phyloP scores from a whole-genome alignment of 1,140 invertebrate species.

The Hydropsyche tenuis region DNA sequence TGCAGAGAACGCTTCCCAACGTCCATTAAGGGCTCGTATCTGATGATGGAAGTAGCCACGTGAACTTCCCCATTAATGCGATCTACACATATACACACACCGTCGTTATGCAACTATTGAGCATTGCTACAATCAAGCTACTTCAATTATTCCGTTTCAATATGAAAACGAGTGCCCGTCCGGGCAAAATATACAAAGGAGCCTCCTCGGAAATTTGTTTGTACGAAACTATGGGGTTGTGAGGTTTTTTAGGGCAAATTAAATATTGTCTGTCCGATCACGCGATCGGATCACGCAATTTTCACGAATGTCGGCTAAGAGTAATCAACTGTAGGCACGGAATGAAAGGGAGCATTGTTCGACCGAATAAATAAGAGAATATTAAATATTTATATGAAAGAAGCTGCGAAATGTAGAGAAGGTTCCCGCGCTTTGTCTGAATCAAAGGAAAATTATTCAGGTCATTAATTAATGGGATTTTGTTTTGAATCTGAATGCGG shows the following conservation, averaged over 20 bases:
- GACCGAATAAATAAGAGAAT: background rate
- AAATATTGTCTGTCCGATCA: slow-evolving; percentile 27
- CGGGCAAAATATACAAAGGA: too few relatives aligned
- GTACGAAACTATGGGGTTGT: background rate
- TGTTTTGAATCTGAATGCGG: too few relatives aligned
- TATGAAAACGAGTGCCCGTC: too few relatives aligned
- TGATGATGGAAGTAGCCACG: slow-evolving; percentile 32
- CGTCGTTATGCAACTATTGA: too few relatives aligned
- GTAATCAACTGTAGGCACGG: background rate
- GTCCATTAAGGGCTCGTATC: slow-evolving; percentile 33
- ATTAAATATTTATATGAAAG: background rate
- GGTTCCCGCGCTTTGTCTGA: too few relatives aligned
- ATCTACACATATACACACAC: too few relatives aligned
- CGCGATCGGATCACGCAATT: slow-evolving; percentile 23
- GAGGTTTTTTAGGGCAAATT: background rate
- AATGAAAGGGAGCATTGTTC: slow-evolving; percentile 8
- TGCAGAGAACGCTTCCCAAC: slow-evolving; percentile 29
- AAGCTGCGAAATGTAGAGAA: background rate
- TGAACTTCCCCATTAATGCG: background rate
- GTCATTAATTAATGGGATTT: too few relatives aligned
- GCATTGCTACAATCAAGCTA: too few relatives aligned
- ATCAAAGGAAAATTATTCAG: too few relatives aligned
- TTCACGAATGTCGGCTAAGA: background rate
- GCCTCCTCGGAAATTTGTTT: too few relatives aligned
- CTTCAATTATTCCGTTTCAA: too few relatives aligned